Base-by-base conservation (phyloP, 2,113 vertebrate genomes). In the Pygoscelis antarcticus region DNA sequence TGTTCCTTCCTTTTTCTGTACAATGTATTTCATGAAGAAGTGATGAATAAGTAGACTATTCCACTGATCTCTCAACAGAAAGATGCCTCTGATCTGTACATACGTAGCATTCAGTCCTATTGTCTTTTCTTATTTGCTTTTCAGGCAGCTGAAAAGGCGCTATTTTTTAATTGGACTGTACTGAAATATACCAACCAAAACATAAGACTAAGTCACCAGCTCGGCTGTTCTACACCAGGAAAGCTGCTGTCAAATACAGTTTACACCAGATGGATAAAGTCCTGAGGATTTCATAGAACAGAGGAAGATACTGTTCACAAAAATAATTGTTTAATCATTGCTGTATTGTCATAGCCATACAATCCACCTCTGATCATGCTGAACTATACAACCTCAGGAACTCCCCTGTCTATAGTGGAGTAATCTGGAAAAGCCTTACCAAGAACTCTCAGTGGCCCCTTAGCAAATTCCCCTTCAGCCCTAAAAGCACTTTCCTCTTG, bases 401-500 rank as follows among this genome's bases (percentile, higher is more conserved):
- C 62, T 61, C 54, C 62, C 51, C 40, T 26, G 38, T 54, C 60
- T 74, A 7, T 6, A 26, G 22, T 2, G 54, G 34, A 76, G 36
- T 40, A 69, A 65, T 36, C 40, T 3, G 27, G 78, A 79, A 87
- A 76, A 93, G 44, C 49, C 51, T 91, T 61, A 47, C 52, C 62
- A 83, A 69, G 71, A 83, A 83, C 83, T 95, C 91, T 91, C 62
- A 65, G 61, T 91, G 84, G 58, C 75, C 62, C 61, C 88, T 93
- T 66, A 76, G 52, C 89, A 89, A 84, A 89, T 68, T 94, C 74
- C 69, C 74, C 81, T 87, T 87, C 6, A 62, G 85, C 85, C 36
- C 58, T 77, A 46, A 87, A 91, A 93, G 71, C 75, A 94, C 66
- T 90, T 87, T 78, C 26, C 78, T 96, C 75, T 55, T 72, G 49